phyloP scores from a whole-genome alignment of 2,888 invertebrate species.

The Nymphalis polychloros region DNA sequence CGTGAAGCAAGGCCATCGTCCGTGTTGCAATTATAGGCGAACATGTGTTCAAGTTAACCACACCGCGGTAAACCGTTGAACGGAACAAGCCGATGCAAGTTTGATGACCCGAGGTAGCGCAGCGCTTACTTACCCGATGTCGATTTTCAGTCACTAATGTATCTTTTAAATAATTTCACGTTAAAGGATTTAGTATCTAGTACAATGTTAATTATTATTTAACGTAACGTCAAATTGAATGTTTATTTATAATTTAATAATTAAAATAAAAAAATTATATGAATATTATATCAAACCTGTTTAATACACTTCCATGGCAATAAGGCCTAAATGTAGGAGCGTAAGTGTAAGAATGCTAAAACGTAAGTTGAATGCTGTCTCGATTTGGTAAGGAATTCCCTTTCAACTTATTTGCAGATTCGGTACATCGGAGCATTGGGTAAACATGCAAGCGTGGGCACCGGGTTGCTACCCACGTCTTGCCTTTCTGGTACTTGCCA shows the following conservation, averaged over 20 bases:
- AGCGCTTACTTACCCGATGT: not conserved
- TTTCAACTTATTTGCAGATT: conserved; percentile 25
- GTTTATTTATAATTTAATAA: too few relatives aligned
- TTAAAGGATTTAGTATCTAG: too few relatives aligned
- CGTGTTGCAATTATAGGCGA: conserved; percentile 40
- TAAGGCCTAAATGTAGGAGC: too few relatives aligned
- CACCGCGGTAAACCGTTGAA: conserved; percentile 46
- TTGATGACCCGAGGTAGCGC: conserved; percentile 50
- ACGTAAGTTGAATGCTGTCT: not conserved
- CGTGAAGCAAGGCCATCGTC: conserved; percentile 42
- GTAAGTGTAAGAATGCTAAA: not conserved
- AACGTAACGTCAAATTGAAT: too few relatives aligned
- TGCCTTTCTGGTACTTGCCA: conserved; percentile 56
- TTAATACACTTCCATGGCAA: too few relatives aligned
- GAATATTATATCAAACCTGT: too few relatives aligned
- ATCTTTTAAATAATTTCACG: not conserved
- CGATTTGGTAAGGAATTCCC: conserved; percentile 20
- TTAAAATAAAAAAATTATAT: too few relatives aligned
- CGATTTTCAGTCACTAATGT: not conserved
- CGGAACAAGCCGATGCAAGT: conserved; percentile 45
- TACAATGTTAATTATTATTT: too few relatives aligned
- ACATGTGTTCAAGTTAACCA: conserved; percentile 34
- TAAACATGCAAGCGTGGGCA: conserved; percentile 43
- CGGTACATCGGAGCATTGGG: conserved; percentile 31
- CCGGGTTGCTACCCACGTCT: conserved; percentile 46